Evolutionary conservation across 2,113 vertebrate genomes (phyloP).

Genomic region (Genyomyrus donnyi): DNA sequence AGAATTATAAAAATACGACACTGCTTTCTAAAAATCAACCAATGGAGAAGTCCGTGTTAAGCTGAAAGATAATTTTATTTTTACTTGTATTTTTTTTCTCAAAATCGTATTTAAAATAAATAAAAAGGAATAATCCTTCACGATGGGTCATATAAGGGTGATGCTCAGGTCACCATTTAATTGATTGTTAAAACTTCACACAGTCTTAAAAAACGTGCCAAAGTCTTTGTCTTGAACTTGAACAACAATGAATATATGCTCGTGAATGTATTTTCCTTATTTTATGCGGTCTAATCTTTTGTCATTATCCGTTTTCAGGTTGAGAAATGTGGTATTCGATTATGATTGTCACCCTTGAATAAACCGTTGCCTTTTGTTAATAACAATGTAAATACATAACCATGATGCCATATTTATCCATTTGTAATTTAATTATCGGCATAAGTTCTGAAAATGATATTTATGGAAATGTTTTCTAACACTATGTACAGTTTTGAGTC

Average conservation of each 20-base stretch:
- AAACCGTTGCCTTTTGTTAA: conserved; percentile 99
- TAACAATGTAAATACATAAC: conserved; percentile 99
- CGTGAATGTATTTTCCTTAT: conserved; percentile 99
- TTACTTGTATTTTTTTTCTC: conserved; percentile 68
- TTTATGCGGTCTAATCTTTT: conserved; percentile 93
- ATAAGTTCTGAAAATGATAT: conserved; percentile 97
- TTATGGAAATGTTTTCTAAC: conserved; percentile 99
- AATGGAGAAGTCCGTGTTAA: conserved; percentile 53
- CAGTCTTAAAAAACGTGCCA: conserved; percentile 98
- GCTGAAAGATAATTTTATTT: conserved; percentile 66
- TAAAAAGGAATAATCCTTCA: conserved; percentile 65
- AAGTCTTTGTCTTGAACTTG: conserved; percentile 99
- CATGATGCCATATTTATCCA: conserved; percentile 99
- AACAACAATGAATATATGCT: conserved; percentile 79
- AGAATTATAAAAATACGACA: conserved; percentile 43
- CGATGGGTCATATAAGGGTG: conserved; percentile 79
- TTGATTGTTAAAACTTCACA: conserved; percentile 93
- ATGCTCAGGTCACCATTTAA: conserved; percentile 80
- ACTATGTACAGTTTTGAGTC: conserved; percentile 97
- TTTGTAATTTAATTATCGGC: conserved; percentile 99
- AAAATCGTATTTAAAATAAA: conserved; percentile 70
- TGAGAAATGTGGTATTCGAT: conserved; percentile 88
- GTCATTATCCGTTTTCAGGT: conserved; percentile 91
- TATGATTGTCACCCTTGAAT: conserved; percentile 95
- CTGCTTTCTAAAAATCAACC: conserved; percentile 63